These are phyloP conservation scores for Nerophis ophidion DNA, from an alignment of 2,113 vertebrate genomes.

Conservation along the genomic window DNA sequence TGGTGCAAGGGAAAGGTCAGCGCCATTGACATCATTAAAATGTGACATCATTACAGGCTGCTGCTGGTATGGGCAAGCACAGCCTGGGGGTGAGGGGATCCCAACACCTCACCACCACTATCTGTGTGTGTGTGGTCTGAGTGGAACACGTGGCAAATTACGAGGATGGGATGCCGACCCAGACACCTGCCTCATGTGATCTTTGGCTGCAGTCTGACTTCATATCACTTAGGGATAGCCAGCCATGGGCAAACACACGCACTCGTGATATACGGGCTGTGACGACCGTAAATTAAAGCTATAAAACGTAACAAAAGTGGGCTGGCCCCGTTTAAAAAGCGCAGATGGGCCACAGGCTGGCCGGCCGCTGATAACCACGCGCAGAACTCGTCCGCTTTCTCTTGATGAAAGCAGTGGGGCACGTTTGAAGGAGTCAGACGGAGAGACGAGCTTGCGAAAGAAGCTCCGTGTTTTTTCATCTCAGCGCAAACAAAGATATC, in stretches of 20 bases:
- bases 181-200: conserved; percentile 28
- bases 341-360: conserved; percentile 55
- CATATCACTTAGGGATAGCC: conserved; percentile 37
- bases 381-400: conserved; percentile 13
- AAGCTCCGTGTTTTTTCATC: conserved; percentile 41
- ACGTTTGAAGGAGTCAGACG: conserved; percentile 9
- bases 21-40: conserved; percentile 63
- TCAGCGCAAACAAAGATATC: conserved; percentile 63
- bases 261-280: conserved; percentile 46
- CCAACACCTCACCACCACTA: conserved; percentile 22
- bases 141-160: conserved; percentile 42
- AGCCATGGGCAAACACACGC: conserved; percentile 14
- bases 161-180: conserved; percentile 23
- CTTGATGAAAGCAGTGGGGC: conserved; percentile 8
- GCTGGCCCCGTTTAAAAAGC: conserved; percentile 28
- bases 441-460: conserved; percentile 21
- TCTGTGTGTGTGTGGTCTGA: conserved; percentile 45
- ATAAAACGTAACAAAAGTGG: conserved; percentile 59
- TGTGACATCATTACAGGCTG: conserved; percentile 61
- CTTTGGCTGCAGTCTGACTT: conserved; percentile 40
- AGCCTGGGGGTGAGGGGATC: conserved; percentile 42
- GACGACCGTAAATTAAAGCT: conserved; percentile 56
- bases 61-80: conserved; percentile 43
- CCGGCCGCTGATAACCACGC: conserved; percentile 39
- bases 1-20: conserved; percentile 62